Evolutionary conservation across 2,113 vertebrate genomes (phyloP).

Genomic region (Pluvialis apricaria): DNA sequence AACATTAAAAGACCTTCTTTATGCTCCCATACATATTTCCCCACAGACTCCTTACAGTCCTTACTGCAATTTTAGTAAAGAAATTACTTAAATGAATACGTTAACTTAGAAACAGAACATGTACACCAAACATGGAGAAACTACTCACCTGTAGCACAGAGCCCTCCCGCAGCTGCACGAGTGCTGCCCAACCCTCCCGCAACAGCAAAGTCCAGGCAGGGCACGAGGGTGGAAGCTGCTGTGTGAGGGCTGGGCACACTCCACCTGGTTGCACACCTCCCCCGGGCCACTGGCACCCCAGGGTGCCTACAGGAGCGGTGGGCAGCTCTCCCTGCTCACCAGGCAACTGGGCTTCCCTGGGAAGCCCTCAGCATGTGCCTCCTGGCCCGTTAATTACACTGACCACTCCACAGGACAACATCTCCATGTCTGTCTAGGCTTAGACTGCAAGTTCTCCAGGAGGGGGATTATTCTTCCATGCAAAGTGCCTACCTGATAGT

Average conservation of each 20-base stretch:
- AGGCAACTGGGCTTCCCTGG: background rate
- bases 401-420: background rate
- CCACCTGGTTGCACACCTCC: no score
- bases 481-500: background rate
- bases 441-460: background rate
- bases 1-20: background rate
- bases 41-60: background rate
- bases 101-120: background rate
- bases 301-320: rapidly evolving
- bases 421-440: background rate
- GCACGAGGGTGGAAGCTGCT: background rate
- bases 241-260: background rate
- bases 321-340: background rate
- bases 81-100: background rate
- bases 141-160: background rate
- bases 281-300: background rate
- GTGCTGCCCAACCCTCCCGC: background rate
- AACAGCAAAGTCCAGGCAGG: background rate
- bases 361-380: background rate
- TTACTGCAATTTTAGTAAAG: background rate
- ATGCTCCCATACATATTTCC: background rate
- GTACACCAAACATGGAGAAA: background rate
- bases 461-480: background rate
- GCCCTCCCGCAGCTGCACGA: background rate
- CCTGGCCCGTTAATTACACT: background rate